Evolutionary conservation across 2,888 invertebrate genomes (phyloP).

Genomic region (Operophtera brumata): DNA sequence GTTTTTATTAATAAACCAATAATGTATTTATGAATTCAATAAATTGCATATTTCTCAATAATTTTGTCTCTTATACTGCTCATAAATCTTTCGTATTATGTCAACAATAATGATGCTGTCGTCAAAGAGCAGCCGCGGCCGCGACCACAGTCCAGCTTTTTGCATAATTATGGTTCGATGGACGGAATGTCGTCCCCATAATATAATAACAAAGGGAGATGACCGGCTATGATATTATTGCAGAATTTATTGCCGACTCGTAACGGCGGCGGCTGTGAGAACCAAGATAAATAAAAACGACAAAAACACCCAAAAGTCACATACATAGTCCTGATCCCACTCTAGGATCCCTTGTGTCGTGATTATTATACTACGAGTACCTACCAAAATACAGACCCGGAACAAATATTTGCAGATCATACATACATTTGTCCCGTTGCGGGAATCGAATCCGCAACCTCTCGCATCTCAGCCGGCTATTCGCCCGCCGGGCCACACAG

Average conservation of each 20-base stretch:
- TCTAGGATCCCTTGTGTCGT: too few species aligned
- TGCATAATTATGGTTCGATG: slow-evolving; percentile 73
- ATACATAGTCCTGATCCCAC: too few species aligned
- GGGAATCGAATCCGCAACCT: too few species aligned
- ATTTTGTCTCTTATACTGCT: slow-evolving; percentile 66
- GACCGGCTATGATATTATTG: slow-evolving; percentile 67
- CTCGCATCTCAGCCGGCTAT: too few species aligned
- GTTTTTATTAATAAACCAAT: slow-evolving; percentile 10
- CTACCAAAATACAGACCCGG: too few species aligned
- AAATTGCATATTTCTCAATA: slow-evolving; percentile 57
- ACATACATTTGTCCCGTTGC: too few species aligned
- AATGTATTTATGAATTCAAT: slow-evolving; percentile 11
- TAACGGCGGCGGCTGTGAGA: slow-evolving; percentile 53
- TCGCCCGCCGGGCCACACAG: too few species aligned
- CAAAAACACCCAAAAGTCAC: too few species aligned
- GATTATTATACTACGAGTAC: too few species aligned
- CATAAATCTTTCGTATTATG: slow-evolving; percentile 63
- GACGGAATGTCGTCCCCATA: slow-evolving; percentile 73
- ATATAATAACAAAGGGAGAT: slow-evolving; percentile 79
- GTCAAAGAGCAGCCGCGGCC: slow-evolving; percentile 72
- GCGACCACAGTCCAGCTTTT: slow-evolving; percentile 74
- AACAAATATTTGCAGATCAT: too few species aligned
- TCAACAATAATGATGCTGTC: slow-evolving; percentile 75
- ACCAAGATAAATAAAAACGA: too few species aligned
- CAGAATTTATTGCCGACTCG: slow-evolving; percentile 60